phyloP scores from a whole-genome alignment of 2,888 invertebrate species.

The Microplitis manilae region DNA sequence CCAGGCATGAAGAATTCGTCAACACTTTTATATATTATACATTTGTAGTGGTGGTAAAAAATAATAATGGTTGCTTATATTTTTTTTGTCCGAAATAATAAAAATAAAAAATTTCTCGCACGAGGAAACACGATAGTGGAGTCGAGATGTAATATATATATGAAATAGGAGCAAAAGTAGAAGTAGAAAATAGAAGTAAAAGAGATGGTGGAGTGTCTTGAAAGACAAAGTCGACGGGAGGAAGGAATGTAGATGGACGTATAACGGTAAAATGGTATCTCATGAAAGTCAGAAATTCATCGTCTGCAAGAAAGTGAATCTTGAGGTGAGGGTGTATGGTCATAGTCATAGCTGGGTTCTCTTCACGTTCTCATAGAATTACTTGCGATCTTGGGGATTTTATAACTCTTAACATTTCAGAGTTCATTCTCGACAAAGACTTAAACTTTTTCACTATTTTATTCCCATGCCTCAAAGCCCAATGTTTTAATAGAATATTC shows the following conservation, averaged over 20 bases:
- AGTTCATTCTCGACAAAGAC: not conserved
- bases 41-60: not conserved
- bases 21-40: not conserved
- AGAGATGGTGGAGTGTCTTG: constrained; percentile 13
- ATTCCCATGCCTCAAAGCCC: not conserved
- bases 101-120: not conserved
- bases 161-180: not conserved
- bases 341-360: constrained; percentile 5
- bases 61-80: not conserved
- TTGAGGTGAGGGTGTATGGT: not conserved
- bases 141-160: not conserved
- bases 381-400: constrained; percentile 12
- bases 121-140: constrained; percentile 8
- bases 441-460: constrained; percentile 12
- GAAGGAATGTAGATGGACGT: constrained; percentile 28
- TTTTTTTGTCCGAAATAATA: not conserved
- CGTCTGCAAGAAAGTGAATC: constrained; percentile 22
- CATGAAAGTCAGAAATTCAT: constrained; percentile 37
- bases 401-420: constrained; percentile 3
- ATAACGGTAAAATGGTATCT: constrained; percentile 30
- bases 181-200: constrained; percentile 8
- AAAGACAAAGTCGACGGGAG: constrained; percentile 22
- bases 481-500: not conserved
- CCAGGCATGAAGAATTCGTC: not conserved
- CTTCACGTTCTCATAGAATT: constrained; percentile 13